Evolutionary conservation across 2,888 invertebrate genomes (phyloP).

Genomic region (Rhingia campestris): DNA sequence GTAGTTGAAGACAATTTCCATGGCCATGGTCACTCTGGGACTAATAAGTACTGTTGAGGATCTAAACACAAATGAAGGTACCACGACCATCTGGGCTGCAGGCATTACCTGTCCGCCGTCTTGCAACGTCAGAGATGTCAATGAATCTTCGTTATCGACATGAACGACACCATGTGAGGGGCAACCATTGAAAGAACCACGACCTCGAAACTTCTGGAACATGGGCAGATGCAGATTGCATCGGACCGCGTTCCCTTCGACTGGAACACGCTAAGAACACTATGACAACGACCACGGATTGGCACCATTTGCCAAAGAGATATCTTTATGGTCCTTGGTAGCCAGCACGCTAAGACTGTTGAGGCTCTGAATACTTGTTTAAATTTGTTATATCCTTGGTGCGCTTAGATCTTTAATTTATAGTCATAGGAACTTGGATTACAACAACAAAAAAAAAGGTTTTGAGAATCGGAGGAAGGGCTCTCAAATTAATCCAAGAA

Average conservation of each 20-base stretch:
- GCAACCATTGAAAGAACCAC: slow-evolving; percentile 98
- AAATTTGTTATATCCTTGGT: too few relatives aligned
- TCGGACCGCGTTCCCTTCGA: slow-evolving; percentile 96
- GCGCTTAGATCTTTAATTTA: too few relatives aligned
- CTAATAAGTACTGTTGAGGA: too few relatives aligned
- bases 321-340: slow-evolving; percentile 98
- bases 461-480: too few relatives aligned
- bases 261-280: slow-evolving; percentile 98
- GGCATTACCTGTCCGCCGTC: slow-evolving; percentile 99
- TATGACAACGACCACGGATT: slow-evolving; percentile 99
- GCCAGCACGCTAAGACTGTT: too few relatives aligned
- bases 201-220: slow-evolving; percentile 98
- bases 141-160: slow-evolving; percentile 98
- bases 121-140: slow-evolving; percentile 98
- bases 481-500: too few relatives aligned
- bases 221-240: slow-evolving; percentile 99
- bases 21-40: too few relatives aligned
- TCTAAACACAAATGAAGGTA: too few relatives aligned
- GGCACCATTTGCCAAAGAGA: slow-evolving; percentile 98
- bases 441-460: too few relatives aligned
- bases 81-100: slow-evolving; percentile 97
- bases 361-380: too few relatives aligned
- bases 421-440: too few relatives aligned
- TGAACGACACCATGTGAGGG: slow-evolving; percentile 97
- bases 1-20: too few relatives aligned